phyloP scores from a whole-genome alignment of 2,888 invertebrate genomes.

The Dryomyza anilis region DNA sequence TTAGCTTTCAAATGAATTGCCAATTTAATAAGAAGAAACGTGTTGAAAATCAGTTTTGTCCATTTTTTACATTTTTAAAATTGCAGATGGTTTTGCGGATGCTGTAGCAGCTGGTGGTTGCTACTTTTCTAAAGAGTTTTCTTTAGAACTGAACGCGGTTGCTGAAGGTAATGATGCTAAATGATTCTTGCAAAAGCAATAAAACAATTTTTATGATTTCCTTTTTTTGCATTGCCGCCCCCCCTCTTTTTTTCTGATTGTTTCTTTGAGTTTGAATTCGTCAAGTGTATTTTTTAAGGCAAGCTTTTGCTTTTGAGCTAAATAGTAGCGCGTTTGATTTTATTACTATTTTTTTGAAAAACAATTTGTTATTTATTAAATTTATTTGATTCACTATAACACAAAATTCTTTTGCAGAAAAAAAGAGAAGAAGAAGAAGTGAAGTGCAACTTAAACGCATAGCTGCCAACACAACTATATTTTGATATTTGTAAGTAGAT shows the following conservation, averaged over 20 bases:
- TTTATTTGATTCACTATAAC: background rate
- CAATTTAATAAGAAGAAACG: background rate
- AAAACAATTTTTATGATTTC: too few species aligned
- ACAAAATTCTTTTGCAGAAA: constrained; percentile 31
- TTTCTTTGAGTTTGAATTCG: background rate
- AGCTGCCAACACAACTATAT: too few species aligned
- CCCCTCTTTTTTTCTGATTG: background rate
- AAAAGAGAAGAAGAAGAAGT: constrained; percentile 29
- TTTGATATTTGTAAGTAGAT: constrained; percentile 11
- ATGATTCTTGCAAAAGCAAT: too few species aligned
- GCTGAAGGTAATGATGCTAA: too few species aligned
- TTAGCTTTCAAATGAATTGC: too few species aligned
- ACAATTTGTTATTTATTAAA: background rate
- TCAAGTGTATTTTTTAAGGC: too few species aligned
- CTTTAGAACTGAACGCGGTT: too few species aligned
- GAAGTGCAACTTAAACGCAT: too few species aligned
- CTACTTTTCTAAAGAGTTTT: constrained; percentile 49
- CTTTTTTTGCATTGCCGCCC: background rate
- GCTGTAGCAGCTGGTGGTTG: constrained; percentile 52
- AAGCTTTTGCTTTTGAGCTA: background rate
- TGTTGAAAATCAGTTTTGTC: background rate
- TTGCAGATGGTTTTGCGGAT: constrained; percentile 55
- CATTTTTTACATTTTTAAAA: constrained; percentile 9
- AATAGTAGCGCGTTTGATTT: background rate
- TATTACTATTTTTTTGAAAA: background rate